phyloP scores from a whole-genome alignment of 1,140 invertebrate genomes.

The Oryctes rhinoceros region DNA sequence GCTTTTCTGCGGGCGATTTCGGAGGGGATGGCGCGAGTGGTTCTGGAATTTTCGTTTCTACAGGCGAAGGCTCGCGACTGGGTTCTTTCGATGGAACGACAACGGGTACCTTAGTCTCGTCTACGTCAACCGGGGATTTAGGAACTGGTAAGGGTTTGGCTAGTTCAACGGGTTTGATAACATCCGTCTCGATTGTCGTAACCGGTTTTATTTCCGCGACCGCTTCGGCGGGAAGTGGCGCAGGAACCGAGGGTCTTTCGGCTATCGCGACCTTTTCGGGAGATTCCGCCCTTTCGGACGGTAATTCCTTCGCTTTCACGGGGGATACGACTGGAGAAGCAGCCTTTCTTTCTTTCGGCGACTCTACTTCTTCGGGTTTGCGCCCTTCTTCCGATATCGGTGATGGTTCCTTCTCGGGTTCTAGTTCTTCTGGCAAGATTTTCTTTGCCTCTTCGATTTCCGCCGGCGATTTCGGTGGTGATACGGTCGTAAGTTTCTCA shows the following conservation, averaged over 20 bases:
- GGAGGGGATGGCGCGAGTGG: neutral
- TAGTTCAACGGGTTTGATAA: neutral
- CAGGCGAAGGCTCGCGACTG: neutral
- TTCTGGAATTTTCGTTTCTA: neutral
- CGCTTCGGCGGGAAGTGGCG: neutral
- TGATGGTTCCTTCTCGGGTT: slow-evolving; percentile 17
- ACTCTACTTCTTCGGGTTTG: neutral
- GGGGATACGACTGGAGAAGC: neutral
- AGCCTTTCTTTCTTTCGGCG: slow-evolving; percentile 32
- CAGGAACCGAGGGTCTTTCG: neutral
- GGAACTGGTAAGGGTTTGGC: neutral
- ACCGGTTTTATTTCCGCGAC: neutral
- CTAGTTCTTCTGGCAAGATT: neutral
- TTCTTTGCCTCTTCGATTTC: slow-evolving; percentile 7
- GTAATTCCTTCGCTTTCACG: neutral
- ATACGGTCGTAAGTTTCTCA: neutral
- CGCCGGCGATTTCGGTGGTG: neutral
- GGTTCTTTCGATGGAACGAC: neutral
- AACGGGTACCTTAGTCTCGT: neutral
- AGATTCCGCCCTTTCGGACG: neutral
- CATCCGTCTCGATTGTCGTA: neutral
- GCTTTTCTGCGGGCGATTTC: neutral
- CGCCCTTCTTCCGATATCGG: slow-evolving; percentile 19
- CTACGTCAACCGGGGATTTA: neutral
- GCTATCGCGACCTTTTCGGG: neutral